phyloP scores from a whole-genome alignment of 2,888 invertebrate species.

The Adela reaumurella region DNA sequence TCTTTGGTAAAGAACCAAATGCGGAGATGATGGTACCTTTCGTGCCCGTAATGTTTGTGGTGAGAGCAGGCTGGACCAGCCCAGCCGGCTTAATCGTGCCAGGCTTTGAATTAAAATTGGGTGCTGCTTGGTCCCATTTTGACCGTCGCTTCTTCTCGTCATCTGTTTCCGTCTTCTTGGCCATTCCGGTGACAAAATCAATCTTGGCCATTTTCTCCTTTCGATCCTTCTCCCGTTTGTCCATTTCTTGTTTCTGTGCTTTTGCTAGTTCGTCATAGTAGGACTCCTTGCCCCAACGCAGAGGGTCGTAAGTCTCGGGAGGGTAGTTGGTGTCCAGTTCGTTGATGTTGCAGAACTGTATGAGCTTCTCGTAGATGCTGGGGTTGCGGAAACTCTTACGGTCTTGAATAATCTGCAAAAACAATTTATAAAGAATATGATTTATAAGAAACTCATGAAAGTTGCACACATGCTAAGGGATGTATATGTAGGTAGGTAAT shows the following conservation, averaged over 20 bases:
- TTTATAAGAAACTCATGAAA: too few species aligned
- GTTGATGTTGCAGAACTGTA: conserved; percentile 91
- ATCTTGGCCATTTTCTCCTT: conserved; percentile 79
- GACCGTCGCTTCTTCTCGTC: conserved; percentile 84
- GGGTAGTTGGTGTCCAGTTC: conserved; percentile 97
- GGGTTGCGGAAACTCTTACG: conserved; percentile 95
- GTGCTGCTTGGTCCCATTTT: conserved; percentile 88
- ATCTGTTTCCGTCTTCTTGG: conserved; percentile 63
- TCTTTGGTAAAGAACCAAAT: conserved; percentile 86
- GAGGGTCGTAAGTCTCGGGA: conserved; percentile 87
- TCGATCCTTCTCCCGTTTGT: conserved; percentile 84
- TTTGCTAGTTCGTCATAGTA: conserved; percentile 90
- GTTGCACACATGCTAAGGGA: too few species aligned
- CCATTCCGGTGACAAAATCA: conserved; percentile 75
- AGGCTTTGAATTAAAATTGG: conserved; percentile 52
- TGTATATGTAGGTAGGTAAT: too few species aligned
- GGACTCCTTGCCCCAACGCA: conserved; percentile 88
- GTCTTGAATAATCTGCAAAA: conserved; percentile 72
- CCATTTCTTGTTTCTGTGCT: conserved; percentile 89
- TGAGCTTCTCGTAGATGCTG: conserved; percentile 95
- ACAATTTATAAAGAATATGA: too few species aligned
- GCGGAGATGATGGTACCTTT: conserved; percentile 92
- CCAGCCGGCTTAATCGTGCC: conserved; percentile 63
- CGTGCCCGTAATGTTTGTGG: conserved; percentile 81
- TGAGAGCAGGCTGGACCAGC: conserved; percentile 69